Evolutionary conservation across 2,888 invertebrate species (phyloP).

Genomic region (Eupithecia dodoneata): DNA sequence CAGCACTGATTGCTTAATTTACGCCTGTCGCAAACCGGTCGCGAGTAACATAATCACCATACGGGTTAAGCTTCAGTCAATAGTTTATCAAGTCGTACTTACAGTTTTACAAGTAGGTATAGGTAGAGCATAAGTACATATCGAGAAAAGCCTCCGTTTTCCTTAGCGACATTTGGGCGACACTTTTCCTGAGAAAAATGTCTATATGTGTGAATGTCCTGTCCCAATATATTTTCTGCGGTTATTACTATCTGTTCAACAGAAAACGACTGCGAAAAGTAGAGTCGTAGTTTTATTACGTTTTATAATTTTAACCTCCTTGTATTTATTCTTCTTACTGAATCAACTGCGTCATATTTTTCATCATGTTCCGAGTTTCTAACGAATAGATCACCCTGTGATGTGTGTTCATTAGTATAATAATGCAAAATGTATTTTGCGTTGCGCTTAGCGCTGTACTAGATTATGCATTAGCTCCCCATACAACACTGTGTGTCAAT

Average conservation of each 20-base stretch:
- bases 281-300: not conserved
- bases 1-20: too few relatives aligned
- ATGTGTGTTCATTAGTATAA: constrained; percentile 5
- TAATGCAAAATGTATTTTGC: constrained; percentile 10
- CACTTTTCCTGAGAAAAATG: constrained; percentile 18
- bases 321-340: not conserved
- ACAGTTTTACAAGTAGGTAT: not conserved
- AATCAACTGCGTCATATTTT: not conserved
- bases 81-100: not conserved
- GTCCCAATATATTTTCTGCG: constrained; percentile 28
- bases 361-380: not conserved
- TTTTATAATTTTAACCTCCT: not conserved
- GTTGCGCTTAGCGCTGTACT: constrained; percentile 2
- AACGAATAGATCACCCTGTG: not conserved
- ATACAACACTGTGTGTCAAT: constrained; percentile 8
- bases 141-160: constrained; percentile 2
- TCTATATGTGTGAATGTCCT: constrained; percentile 13
- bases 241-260: constrained; percentile 18
- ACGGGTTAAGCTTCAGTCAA: not conserved
- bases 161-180: constrained; percentile 11
- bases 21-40: too few relatives aligned
- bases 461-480: constrained; percentile 18
- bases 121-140: not conserved
- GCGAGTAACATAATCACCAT: too few relatives aligned
- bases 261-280: constrained; percentile 12